Conservation (phyloP, 2,113 vertebrate species). For the Picathartes gymnocephalus region DNA sequence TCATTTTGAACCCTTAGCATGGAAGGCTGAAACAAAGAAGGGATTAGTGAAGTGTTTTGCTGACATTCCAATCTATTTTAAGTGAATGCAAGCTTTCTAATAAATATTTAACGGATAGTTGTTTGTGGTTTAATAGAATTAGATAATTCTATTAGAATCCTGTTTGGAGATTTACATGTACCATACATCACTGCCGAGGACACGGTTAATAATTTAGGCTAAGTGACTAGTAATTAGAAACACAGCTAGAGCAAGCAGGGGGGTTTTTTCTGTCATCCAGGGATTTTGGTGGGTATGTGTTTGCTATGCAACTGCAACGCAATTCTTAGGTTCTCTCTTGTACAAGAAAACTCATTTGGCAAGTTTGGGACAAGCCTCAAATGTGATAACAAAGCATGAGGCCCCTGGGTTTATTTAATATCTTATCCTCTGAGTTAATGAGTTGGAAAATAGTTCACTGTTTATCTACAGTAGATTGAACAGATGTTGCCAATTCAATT, state of each 20-base stretch:
- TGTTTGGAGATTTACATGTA: constrained; percentile 71
- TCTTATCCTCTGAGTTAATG: constrained; percentile 76
- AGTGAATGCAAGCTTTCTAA: constrained; percentile 70
- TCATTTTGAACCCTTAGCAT: constrained; percentile 22
- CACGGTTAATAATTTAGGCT: constrained; percentile 78
- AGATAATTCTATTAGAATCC: constrained; percentile 78
- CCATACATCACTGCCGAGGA: constrained; percentile 70
- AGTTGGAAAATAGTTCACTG: constrained; percentile 78
- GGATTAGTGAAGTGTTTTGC: constrained; percentile 50
- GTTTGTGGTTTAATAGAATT: constrained; percentile 80
- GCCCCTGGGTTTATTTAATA: constrained; percentile 73
- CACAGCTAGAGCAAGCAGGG: constrained; percentile 58
- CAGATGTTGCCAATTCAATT: constrained; percentile 76
- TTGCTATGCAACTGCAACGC: neutral
- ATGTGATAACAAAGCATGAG: constrained; percentile 63
- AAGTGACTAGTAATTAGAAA: constrained; percentile 76
- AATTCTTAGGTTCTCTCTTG: constrained; percentile 9
- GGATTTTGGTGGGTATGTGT: constrained; percentile 3
- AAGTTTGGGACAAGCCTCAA: constrained; percentile 64
- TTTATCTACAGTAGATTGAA: constrained; percentile 78
- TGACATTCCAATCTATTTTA: constrained; percentile 71
- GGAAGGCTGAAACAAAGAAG: constrained; percentile 8
- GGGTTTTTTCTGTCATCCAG: constrained; percentile 15
- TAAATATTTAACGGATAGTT: constrained; percentile 78
- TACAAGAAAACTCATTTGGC: constrained; percentile 53